Conservation (phyloP, 2,113 vertebrate genomes). For the Lasiurus cinereus region DNA sequence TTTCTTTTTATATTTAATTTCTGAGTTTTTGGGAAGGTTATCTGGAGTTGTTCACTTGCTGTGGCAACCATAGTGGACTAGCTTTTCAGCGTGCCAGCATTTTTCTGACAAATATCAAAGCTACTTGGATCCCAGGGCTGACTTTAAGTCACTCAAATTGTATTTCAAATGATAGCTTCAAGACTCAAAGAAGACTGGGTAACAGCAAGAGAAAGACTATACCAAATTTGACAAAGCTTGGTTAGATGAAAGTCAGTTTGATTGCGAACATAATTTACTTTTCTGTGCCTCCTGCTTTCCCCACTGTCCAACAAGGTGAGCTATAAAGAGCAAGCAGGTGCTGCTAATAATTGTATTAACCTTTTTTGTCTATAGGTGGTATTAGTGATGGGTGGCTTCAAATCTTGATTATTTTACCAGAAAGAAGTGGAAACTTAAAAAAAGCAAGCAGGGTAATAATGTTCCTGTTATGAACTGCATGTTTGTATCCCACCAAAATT, state of each 20-base stretch:
- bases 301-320: neutral
- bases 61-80: neutral
- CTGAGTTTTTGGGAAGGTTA: neutral
- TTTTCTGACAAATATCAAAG: slow-evolving; percentile 49
- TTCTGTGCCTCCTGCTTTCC: neutral
- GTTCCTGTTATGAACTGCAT: neutral
- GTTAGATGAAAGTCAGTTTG: slow-evolving; percentile 26
- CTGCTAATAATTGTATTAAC: neutral
- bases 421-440: neutral
- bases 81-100: neutral
- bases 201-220: neutral
- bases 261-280: slow-evolving; percentile 20
- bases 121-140: neutral
- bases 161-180: slow-evolving; percentile 50
- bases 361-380: neutral
- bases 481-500: neutral
- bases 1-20: slow-evolving; percentile 67
- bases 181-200: neutral
- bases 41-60: neutral
- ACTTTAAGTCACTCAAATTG: neutral
- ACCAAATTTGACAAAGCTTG: neutral
- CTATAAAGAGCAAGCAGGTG: neutral
- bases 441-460: neutral
- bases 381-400: neutral
- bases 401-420: neutral